These are phyloP conservation scores for Daphoenositta chrysoptera DNA, from an alignment of 2,113 vertebrate species.

Conservation along the genomic window DNA sequence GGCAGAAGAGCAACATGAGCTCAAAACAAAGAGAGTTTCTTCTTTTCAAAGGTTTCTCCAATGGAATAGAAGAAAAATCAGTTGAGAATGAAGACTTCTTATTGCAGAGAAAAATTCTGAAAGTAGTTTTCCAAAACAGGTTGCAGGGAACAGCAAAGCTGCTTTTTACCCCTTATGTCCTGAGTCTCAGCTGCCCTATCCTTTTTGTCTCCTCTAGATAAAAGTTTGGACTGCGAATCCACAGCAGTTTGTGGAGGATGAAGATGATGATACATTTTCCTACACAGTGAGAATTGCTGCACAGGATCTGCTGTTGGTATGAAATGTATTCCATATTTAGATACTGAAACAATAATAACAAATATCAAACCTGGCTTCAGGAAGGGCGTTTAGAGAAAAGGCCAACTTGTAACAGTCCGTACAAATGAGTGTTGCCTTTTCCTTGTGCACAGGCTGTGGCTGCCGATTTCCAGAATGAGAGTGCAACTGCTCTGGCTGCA, in stretches of 20 bases:
- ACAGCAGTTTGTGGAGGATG: conserved; percentile 97
- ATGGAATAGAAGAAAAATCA: background rate
- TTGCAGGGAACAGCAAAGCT: background rate
- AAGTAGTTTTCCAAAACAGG: background rate
- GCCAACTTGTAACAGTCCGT: background rate
- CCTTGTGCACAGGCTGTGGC: conserved; percentile 83
- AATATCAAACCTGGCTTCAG: background rate
- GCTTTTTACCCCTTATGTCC: background rate
- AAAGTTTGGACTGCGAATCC: conserved; percentile 98
- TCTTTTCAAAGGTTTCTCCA: background rate
- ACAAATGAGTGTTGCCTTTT: background rate
- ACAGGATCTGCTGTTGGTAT: conserved; percentile 93
- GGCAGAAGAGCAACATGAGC: background rate
- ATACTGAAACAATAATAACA: background rate
- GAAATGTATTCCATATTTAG: background rate
- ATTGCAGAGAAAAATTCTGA: background rate
- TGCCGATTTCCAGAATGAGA: conserved; percentile 97
- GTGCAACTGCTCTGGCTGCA: conserved; percentile 90
- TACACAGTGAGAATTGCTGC: conserved; percentile 97
- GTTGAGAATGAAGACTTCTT: background rate
- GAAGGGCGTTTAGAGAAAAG: background rate
- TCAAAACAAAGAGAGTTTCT: background rate
- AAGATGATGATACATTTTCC: conserved; percentile 97
- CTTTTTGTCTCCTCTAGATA: conserved; percentile 71
- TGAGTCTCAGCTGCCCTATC: background rate